A percentile compares a stretch with the other conserved stretches of the same genome.
Conservation (phyloP, 2,888 invertebrate species). For the Buathra laborator region DNA sequence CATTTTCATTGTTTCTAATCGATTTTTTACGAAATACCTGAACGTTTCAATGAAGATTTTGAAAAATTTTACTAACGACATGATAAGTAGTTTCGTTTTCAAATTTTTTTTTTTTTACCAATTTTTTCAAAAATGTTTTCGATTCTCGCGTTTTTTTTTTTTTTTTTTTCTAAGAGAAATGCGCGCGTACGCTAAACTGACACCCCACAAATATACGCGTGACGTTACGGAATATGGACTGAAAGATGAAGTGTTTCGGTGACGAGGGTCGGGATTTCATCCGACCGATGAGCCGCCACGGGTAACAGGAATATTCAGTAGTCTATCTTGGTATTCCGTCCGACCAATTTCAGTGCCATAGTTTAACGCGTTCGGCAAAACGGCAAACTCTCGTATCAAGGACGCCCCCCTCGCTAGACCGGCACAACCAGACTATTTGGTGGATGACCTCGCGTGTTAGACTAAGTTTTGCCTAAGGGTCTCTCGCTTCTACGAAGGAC, state of each 20-base stretch:
- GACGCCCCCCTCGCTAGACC: slow-evolving; percentile 30
- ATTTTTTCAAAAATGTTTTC: too few species aligned
- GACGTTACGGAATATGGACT: slow-evolving; percentile 37
- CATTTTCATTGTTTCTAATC: not conserved
- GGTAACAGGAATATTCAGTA: slow-evolving; percentile 56
- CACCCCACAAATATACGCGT: slow-evolving; percentile 54
- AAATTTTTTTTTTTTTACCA: too few species aligned
- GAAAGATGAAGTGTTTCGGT: slow-evolving; percentile 27
- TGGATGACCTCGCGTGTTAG: slow-evolving; percentile 41
- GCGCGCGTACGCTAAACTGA: not conserved
- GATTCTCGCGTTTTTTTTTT: too few species aligned
- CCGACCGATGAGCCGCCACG: slow-evolving; percentile 14
- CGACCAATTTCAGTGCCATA: slow-evolving; percentile 56
- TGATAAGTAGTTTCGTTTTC: too few species aligned
- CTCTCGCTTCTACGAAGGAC: slow-evolving; percentile 44
- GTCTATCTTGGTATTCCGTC: slow-evolving; percentile 62
- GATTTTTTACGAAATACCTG: too few species aligned
- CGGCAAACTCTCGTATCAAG: slow-evolving; percentile 43
- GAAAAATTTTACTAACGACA: too few species aligned
- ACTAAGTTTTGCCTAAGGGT: slow-evolving; percentile 48
- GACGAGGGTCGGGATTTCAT: slow-evolving; percentile 47
- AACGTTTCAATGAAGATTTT: too few species aligned
- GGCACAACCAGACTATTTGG: slow-evolving; percentile 20
- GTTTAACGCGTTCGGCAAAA: slow-evolving; percentile 38
- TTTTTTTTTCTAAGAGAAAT: not conserved